Evolutionary conservation across 2,113 vertebrate species (phyloP).

Genomic region (Caretta caretta): DNA sequence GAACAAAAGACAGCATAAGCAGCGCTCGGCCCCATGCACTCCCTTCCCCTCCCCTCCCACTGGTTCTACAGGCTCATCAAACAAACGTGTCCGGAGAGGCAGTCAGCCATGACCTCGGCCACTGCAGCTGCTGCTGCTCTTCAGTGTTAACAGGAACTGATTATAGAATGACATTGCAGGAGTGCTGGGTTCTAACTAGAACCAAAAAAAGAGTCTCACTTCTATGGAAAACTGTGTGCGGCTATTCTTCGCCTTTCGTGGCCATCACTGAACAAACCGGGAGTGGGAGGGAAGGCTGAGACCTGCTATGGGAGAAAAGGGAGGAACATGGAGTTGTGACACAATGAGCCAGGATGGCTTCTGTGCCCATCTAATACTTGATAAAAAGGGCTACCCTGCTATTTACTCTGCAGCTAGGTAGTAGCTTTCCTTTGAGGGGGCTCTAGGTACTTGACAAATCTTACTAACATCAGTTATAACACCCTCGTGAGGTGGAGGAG

Average conservation of each 20-base stretch:
- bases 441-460: neutral
- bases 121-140: slow-evolving; percentile 18
- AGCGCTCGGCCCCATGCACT: rapidly evolving
- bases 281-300: neutral
- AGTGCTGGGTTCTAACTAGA: neutral
- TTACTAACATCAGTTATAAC: neutral
- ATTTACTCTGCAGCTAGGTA: neutral
- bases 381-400: neutral
- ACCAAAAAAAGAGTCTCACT: neutral
- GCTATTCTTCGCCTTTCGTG: neutral
- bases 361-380: neutral
- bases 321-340: neutral
- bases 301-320: neutral
- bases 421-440: neutral
- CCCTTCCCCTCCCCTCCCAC: neutral
- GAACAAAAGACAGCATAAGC: neutral
- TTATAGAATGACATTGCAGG: slow-evolving; percentile 10
- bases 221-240: neutral
- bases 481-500: neutral
- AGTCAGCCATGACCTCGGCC: neutral
- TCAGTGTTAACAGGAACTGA: neutral
- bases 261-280: neutral
- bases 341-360: neutral
- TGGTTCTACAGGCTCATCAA: neutral
- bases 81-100: neutral